phyloP scores from a whole-genome alignment of 2,797 vertebrate species.

The Rhincodon typus region DNA sequence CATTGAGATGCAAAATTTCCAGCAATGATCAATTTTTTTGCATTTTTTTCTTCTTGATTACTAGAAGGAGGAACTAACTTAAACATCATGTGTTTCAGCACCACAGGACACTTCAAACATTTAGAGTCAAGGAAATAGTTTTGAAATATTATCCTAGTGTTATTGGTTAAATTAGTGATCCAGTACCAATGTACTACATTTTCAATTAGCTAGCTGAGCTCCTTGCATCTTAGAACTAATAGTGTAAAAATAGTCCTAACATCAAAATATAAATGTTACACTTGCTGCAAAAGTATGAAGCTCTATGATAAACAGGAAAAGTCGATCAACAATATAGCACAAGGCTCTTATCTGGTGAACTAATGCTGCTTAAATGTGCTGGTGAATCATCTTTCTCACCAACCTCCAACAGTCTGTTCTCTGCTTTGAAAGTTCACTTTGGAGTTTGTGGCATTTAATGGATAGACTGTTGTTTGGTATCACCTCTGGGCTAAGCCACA shows the following conservation, averaged over 20 bases:
- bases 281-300: slow-evolving; percentile 1
- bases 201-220: not conserved
- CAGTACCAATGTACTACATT: not conserved
- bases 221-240: not conserved
- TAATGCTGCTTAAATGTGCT: not conserved
- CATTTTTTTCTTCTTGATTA: not conserved
- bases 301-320: not conserved
- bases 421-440: not conserved
- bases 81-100: not conserved
- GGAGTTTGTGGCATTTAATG: not conserved
- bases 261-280: not conserved
- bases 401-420: not conserved
- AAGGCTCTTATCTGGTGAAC: not conserved
- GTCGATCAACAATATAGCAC: not conserved
- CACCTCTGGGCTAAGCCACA: not conserved
- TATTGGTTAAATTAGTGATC: not conserved
- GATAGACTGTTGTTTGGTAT: not conserved
- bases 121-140: not conserved
- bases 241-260: not conserved
- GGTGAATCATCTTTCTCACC: slow-evolving; percentile 34
- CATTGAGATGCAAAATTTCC: not conserved
- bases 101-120: not conserved
- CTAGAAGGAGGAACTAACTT: not conserved
- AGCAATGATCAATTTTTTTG: not conserved
- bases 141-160: not conserved